A percentile compares a stretch with the other conserved stretches of the same genome.
Evolutionary conservation across 2,797 vertebrate genomes (phyloP).

Genomic region (Streptopelia turtur): DNA sequence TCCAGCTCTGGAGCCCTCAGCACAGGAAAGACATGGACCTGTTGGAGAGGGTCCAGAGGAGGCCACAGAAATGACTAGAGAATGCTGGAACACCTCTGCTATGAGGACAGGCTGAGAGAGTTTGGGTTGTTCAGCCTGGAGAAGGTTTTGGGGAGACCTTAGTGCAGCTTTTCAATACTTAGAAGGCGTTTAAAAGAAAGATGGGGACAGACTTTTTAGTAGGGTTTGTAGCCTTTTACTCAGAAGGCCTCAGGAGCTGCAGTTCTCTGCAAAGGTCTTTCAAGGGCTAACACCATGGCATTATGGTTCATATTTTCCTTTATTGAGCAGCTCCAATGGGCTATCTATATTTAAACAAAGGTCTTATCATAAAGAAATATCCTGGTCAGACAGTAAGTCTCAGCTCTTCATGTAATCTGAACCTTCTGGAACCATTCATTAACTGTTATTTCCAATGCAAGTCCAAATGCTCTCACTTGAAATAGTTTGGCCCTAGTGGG

Average conservation of each 20-base stretch:
- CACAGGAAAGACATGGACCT: background rate
- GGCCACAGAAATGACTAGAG: background rate
- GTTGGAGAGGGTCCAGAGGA: background rate
- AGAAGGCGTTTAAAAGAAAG: background rate
- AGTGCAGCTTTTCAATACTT: background rate
- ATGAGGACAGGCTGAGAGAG: background rate
- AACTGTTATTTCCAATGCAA: background rate
- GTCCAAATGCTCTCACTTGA: background rate
- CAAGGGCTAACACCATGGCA: background rate
- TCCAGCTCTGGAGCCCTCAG: background rate
- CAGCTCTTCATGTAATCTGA: background rate
- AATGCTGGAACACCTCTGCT: background rate
- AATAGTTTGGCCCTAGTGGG: background rate
- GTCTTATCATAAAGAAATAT: background rate
- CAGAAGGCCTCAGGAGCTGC: background rate
- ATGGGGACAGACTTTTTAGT: background rate
- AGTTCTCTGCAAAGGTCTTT: background rate
- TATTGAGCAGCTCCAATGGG: background rate
- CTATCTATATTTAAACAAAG: slow-evolving; percentile 1
- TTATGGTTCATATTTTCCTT: background rate
- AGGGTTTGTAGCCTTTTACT: background rate
- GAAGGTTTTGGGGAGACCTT: background rate
- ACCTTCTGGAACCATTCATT: background rate
- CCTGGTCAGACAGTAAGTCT: background rate
- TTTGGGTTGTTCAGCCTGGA: background rate